These are phyloP conservation scores for Chymomyza procnemis DNA, from an alignment of 2,888 invertebrate genomes.

Conservation along the genomic window DNA sequence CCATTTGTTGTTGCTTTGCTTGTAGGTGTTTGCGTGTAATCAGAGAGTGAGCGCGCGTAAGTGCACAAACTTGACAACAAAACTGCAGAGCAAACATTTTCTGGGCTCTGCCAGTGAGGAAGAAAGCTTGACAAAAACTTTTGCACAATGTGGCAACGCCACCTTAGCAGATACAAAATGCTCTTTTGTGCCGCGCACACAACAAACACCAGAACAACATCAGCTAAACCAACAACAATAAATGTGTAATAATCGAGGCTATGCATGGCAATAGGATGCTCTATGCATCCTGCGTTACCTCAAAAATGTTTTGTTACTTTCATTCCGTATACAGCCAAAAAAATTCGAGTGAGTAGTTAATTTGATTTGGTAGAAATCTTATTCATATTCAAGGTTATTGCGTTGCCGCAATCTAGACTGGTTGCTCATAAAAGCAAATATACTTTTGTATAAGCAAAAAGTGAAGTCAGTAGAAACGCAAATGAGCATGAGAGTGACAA, in stretches of 20 bases:
- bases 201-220: constrained; percentile 22
- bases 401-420: too few species aligned
- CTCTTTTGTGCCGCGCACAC: constrained; percentile 53
- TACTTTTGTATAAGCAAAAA: too few species aligned
- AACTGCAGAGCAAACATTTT: constrained; percentile 28
- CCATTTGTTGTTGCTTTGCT: constrained; percentile 1
- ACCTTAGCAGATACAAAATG: constrained; percentile 56
- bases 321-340: constrained; percentile 7
- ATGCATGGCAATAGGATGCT: constrained; percentile 19
- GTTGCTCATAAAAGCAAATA: too few species aligned
- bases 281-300: not conserved
- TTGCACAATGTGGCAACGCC: constrained; percentile 61
- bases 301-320: constrained; percentile 21
- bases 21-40: not conserved
- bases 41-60: constrained; percentile 8
- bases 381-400: too few species aligned
- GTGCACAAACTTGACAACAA: constrained; percentile 9
- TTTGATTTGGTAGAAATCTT: not conserved
- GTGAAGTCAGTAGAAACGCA: too few species aligned
- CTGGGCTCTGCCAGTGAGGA: constrained; percentile 33
- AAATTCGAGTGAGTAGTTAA: not conserved
- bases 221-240: constrained; percentile 41
- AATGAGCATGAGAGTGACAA: too few species aligned
- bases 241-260: constrained; percentile 63
- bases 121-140: constrained; percentile 45